phyloP scores from a whole-genome alignment of 2,113 vertebrate genomes.

The Leptobrachium ailaonicum region DNA sequence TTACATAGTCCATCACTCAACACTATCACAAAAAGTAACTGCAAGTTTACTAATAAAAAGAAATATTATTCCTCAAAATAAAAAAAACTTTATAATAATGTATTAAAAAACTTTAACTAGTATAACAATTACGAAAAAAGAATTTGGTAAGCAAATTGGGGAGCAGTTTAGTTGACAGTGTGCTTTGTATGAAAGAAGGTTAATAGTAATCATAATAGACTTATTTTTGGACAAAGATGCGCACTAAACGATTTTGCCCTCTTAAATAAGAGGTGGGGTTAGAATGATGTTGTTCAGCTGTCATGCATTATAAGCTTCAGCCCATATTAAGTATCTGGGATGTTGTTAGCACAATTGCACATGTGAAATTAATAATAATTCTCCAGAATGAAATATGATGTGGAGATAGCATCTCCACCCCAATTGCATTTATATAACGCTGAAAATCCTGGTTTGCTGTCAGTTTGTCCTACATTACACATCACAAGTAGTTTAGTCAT shows the following conservation, averaged over 20 bases:
- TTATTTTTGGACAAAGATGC: background rate
- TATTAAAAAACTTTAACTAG: too few relatives aligned
- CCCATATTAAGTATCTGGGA: slow-evolving; percentile 8
- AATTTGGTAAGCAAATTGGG: too few relatives aligned
- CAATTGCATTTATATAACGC: slow-evolving; percentile 3
- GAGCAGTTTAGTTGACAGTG: too few relatives aligned
- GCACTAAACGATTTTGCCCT: slow-evolving; percentile 20
- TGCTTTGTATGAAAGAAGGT: background rate
- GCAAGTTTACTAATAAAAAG: too few relatives aligned
- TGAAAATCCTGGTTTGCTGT: slow-evolving; percentile 19
- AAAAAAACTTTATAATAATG: too few relatives aligned
- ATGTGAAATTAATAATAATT: slow-evolving; percentile 31
- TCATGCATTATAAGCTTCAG: slow-evolving; percentile 8
- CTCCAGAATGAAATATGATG: slow-evolving; percentile 35
- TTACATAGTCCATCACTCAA: too few relatives aligned
- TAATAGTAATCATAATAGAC: background rate
- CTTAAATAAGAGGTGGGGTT: slow-evolving; percentile 23
- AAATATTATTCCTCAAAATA: too few relatives aligned
- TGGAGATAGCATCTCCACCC: slow-evolving; percentile 26
- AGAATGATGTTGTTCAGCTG: slow-evolving; percentile 27
- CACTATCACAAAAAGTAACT: too few relatives aligned
- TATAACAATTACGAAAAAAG: too few relatives aligned
- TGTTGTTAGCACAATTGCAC: slow-evolving; percentile 8
- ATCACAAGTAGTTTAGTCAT: slow-evolving; percentile 1
- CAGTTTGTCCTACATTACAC: background rate